Evolutionary conservation across 1,140 invertebrate genomes (phyloP), one percentile per base, ranked within the genome.

Genomic region (Hylyphantes graminicola): DNA sequence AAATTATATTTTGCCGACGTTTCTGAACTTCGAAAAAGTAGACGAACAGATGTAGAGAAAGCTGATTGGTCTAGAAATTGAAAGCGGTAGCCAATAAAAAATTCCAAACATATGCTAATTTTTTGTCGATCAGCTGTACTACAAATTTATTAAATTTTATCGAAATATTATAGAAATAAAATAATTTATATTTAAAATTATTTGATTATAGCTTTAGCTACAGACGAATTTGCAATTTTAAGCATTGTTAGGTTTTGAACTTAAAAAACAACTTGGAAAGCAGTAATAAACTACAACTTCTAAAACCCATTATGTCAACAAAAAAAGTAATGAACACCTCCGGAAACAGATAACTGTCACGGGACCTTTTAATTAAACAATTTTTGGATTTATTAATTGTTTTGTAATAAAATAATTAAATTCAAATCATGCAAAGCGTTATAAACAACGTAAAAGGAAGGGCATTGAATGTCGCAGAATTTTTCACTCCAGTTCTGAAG

Each of bases 361-460:
- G 70, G 51, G 70, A 73, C n/a, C 35, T 57, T 12, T 12, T 55
- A 35, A 9, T 11, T 55, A 15, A 7, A 15, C 7, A 50, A 15
- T 63, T 21, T 5, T 15, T 48, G 35, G 48, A 63, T 12, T 35
- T 13, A 48, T 11, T 13, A 48, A 51, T 53, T 63, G 19, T 64
- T 4, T 63, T 50, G 50, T 35, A 21, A 10, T 17, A 63, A 15
- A 77, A n/a, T 48, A 21, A 6, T 21, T 57, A 55, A 7, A 51
- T n/a, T 35, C 12, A 21, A 17, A 89, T 86, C 85, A 98, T 99
- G 97, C 96, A 98, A 90, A 97, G 94, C 92, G 93, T 99, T 48
- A 94, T 98, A 53, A 99, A 99, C 89, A 94, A 94, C 19, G 95
- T 99, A 0, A 99, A 99, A 92, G 96, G 97, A 53, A 96, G 94